phyloP scores from a whole-genome alignment of 2,797 vertebrate species.

The Anabacerthia variegaticeps region DNA sequence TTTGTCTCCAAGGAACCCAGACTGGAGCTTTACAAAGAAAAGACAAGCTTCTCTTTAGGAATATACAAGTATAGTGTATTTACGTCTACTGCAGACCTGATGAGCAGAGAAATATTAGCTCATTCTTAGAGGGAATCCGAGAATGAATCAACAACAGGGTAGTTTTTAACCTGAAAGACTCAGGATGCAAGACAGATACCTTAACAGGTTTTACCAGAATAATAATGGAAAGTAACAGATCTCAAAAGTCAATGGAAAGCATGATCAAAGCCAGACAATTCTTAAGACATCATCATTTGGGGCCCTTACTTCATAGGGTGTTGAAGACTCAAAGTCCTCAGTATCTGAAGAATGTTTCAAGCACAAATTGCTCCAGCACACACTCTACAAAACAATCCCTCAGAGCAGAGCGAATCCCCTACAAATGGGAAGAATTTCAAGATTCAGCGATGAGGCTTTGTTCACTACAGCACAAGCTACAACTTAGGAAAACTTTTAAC shows the following conservation, averaged over 20 bases:
- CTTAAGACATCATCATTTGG: not conserved
- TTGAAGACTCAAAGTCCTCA: not conserved
- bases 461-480: not conserved
- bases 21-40: not conserved
- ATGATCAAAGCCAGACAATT: not conserved
- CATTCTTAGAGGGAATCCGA: not conserved
- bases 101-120: not conserved
- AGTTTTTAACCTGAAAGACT: not conserved
- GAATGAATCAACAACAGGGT: not conserved
- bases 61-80: not conserved
- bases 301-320: not conserved
- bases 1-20: not conserved
- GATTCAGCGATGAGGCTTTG: not conserved
- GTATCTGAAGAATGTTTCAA: not conserved
- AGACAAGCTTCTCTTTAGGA: not conserved
- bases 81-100: not conserved
- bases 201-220: not conserved
- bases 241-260: not conserved
- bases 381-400: not conserved
- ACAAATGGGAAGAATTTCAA: not conserved
- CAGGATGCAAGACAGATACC: not conserved
- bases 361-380: not conserved
- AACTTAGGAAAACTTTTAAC: not conserved
- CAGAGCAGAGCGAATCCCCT: not conserved
- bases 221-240: not conserved